Conservation (phyloP, 2,888 invertebrate genomes). For the Megaustenia siamemsis region DNA sequence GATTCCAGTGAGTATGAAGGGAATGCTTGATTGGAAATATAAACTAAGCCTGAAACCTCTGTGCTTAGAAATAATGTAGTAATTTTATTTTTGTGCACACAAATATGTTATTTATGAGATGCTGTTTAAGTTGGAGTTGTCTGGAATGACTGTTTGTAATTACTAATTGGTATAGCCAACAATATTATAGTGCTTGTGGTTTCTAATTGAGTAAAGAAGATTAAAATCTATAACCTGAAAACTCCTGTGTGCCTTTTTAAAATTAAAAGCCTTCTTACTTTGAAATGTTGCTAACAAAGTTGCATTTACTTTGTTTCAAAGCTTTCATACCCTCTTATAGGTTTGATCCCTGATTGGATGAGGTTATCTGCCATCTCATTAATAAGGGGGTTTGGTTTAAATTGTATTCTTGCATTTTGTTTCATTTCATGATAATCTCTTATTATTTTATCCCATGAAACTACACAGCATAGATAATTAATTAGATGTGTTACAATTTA, state of each 20-base stretch:
- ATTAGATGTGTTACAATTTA: no score
- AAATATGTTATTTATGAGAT: neutral
- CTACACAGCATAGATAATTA: no score
- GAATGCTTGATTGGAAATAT: slow-evolving; percentile 30
- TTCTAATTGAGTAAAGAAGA: no score
- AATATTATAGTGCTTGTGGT: no score
- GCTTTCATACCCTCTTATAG: neutral
- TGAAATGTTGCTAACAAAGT: neutral
- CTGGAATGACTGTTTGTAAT: neutral
- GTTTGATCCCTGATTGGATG: slow-evolving; percentile 3
- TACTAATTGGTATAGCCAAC: neutral
- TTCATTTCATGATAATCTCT: neutral
- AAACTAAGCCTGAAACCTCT: neutral
- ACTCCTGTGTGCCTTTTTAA: no score
- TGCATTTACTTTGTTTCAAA: neutral
- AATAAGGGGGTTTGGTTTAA: neutral
- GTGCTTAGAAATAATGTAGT: neutral
- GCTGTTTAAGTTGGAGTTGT: neutral
- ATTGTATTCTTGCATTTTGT: slow-evolving; percentile 12
- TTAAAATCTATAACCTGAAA: no score
- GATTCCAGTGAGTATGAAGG: slow-evolving; percentile 57
- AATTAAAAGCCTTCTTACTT: neutral
- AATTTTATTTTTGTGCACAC: neutral
- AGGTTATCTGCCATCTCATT: neutral
- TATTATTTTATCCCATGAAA: no score